phyloP scores from a whole-genome alignment of 2,888 invertebrate species.

The Agrotis segetum region DNA sequence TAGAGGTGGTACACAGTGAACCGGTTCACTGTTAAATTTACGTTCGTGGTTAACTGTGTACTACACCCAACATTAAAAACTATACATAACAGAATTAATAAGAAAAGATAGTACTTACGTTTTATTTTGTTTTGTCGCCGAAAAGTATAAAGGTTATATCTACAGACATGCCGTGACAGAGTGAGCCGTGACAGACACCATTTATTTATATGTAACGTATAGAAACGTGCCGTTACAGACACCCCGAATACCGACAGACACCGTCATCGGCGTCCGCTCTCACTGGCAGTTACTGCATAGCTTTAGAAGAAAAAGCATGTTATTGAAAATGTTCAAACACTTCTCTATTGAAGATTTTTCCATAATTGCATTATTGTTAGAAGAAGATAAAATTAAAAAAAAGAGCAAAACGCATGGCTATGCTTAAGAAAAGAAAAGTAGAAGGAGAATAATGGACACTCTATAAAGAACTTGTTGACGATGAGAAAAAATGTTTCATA shows the following conservation, averaged over 20 bases:
- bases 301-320: constrained; percentile 32
- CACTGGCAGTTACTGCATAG: constrained; percentile 48
- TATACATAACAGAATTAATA: background rate
- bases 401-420: constrained; percentile 46
- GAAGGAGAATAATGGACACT: constrained; percentile 47
- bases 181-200: constrained; percentile 22
- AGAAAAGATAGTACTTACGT: background rate
- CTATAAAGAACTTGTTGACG: constrained; percentile 42
- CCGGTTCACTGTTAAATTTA: no score
- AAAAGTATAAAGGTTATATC: background rate
- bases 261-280: constrained; percentile 48
- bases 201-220: constrained; percentile 14
- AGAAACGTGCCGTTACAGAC: constrained; percentile 21
- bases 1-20: no score
- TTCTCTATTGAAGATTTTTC: constrained; percentile 20
- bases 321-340: constrained; percentile 47
- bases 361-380: constrained; percentile 49
- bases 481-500: constrained; percentile 34
- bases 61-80: no score
- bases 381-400: constrained; percentile 47
- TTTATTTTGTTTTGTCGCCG: background rate
- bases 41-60: no score
- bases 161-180: constrained; percentile 34
- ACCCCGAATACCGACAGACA: constrained; percentile 44
- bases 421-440: constrained; percentile 46